These are phyloP conservation scores for Altica lythri DNA, from an alignment of 2,888 invertebrate species.

Conservation along the genomic window DNA sequence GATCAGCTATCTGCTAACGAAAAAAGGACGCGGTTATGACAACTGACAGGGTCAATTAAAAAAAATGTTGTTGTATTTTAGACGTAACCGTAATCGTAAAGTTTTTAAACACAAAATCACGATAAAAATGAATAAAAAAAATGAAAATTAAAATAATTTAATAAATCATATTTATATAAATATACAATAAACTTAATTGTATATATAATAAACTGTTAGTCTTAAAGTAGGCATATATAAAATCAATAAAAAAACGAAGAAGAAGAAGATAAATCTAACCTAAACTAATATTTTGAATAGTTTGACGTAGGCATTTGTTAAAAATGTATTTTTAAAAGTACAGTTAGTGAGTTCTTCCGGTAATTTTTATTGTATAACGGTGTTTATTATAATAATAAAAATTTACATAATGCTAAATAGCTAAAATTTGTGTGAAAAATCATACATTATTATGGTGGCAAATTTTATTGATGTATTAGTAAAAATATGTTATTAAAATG, in stretches of 20 bases:
- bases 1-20: conserved; percentile 1
- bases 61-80: conserved; percentile 12
- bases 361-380: conserved; percentile 11
- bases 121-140: too few relatives aligned
- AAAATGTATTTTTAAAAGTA: conserved; percentile 11
- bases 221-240: too few relatives aligned
- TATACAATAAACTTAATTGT: too few relatives aligned
- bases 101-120: too few relatives aligned
- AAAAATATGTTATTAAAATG: conserved; percentile 47
- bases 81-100: not conserved
- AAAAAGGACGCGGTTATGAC: conserved; percentile 27
- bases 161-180: too few relatives aligned
- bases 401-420: conserved; percentile 22
- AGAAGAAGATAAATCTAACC: too few relatives aligned
- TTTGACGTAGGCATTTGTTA: conserved; percentile 20
- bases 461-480: conserved; percentile 8
- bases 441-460: not conserved
- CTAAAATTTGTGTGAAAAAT: not conserved
- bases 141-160: too few relatives aligned
- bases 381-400: conserved; percentile 5
- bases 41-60: conserved; percentile 2
- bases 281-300: too few relatives aligned
- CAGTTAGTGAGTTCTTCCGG: conserved; percentile 23
- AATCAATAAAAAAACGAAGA: too few relatives aligned
- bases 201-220: too few relatives aligned